Percentiles rank a stretch among this genome's conserved stretches.
Conservation (phyloP, 2,797 vertebrate genomes). For the Corythornis leucogaster region DNA sequence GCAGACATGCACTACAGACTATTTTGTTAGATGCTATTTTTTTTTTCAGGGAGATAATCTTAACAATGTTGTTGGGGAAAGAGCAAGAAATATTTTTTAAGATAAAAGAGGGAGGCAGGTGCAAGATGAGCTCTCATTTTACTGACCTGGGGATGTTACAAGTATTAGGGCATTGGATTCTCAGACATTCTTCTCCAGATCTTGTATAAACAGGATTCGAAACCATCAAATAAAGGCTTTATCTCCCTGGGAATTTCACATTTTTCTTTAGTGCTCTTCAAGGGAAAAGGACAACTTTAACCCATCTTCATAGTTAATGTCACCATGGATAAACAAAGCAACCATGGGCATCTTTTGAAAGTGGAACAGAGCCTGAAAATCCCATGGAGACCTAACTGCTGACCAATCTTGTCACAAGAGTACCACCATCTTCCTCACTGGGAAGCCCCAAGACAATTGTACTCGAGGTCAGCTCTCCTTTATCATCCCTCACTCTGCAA, state of each 20-base stretch:
- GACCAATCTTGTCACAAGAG: not conserved
- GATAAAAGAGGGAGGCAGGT: not conserved
- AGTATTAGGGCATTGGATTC: not conserved
- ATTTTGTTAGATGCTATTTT: not conserved
- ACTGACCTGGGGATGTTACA: not conserved
- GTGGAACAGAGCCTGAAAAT: not conserved
- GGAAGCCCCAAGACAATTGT: not conserved
- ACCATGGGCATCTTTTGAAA: not conserved
- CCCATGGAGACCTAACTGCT: not conserved
- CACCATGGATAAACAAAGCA: not conserved
- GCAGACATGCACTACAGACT: not conserved
- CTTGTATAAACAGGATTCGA: constrained; percentile 17
- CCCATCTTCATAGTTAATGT: not conserved
- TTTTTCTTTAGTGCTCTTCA: constrained; percentile 5
- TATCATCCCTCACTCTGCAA: not conserved
- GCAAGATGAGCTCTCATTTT: not conserved
- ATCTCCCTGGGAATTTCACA: not conserved
- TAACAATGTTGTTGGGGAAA: not conserved
- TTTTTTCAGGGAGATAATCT: not conserved
- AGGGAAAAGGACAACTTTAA: not conserved
- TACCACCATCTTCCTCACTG: not conserved
- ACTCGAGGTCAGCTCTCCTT: not conserved
- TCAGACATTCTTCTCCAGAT: not conserved
- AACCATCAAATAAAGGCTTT: not conserved
- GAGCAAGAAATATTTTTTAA: not conserved